These are phyloP conservation scores for Ormyrus nitidulus DNA, from an alignment of 2,888 invertebrate genomes.

Conservation along the genomic window DNA sequence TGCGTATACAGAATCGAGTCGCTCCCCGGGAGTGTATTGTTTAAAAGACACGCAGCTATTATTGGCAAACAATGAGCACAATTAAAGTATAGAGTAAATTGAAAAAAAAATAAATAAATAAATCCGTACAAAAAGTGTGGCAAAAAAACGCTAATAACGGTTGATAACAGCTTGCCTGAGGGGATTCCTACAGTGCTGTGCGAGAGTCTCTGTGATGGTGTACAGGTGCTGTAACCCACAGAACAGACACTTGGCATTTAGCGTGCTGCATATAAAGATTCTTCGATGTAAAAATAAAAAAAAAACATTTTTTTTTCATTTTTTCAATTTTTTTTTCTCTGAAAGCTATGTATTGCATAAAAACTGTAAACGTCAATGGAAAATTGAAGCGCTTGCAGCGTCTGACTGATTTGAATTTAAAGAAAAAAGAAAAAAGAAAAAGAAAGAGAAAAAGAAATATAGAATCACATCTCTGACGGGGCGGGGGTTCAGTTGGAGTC, in stretches of 20 bases:
- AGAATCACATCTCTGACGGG: too few species aligned
- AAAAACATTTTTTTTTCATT: background rate
- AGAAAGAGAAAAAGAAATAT: too few species aligned
- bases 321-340: too few species aligned
- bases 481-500: too few species aligned
- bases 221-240: slow-evolving; percentile 87
- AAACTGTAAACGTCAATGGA: background rate
- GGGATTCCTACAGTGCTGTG: slow-evolving; percentile 83
- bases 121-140: slow-evolving; percentile 52
- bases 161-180: slow-evolving; percentile 83
- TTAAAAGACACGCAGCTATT: slow-evolving; percentile 44
- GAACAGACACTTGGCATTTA: slow-evolving; percentile 54
- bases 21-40: slow-evolving; percentile 9
- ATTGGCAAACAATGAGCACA: slow-evolving; percentile 63
- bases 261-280: slow-evolving; percentile 18
- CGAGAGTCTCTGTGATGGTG: slow-evolving; percentile 78
- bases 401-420: too few species aligned
- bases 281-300: background rate
- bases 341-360: background rate
- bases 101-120: slow-evolving; percentile 46
- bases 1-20: slow-evolving; percentile 13
- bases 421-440: too few species aligned
- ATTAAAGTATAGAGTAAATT: slow-evolving; percentile 54
- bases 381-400: background rate
- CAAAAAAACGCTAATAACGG: slow-evolving; percentile 72